Base-by-base conservation (phyloP, 2,888 invertebrate species). In the Heteropelma amictum region DNA sequence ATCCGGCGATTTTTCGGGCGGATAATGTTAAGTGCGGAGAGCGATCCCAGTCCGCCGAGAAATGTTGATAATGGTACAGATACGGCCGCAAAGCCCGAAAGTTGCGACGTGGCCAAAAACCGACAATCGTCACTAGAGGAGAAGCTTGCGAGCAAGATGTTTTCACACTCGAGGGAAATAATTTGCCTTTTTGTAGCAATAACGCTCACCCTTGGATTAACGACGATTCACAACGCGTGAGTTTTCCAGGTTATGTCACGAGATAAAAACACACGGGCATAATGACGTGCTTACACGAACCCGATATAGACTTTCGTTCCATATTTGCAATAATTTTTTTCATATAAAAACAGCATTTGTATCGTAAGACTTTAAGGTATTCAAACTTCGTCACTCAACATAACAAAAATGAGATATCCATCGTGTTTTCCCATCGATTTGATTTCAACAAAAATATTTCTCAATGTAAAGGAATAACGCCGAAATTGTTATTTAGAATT, bases 191-290 rank as follows among this genome's bases (percentile, higher is more conserved):
- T 93, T 82, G 88, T 93, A 77, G 91, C 93, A 64, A 88, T 94
- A 64, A 91, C 92, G 68, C 90, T 94, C 71, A 93, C 93, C 2
- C 35, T 79, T 35, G 92, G 93, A 8, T 93, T 94, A 83, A 94
- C 94, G 79, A 93, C 94, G 49, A 90, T 95, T 53, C 93, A 93
- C 80, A 94, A 93, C 85, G 91, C 93, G 95, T 95, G 91, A 92
- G 93, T 91, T 76, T 71, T 71, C 73, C 42, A 81, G 79, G 81
- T 83, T 79, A 80, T 80, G 73, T 58, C 17, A 1, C 51, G 17
- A 33, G 35, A 30, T 33, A 21, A 26, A 33, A 47, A 23, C 7
- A 42, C n/a, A n/a, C n/a, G 1, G 7, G n/a, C 14, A 14, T 12
- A 12, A 19, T 7, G 47, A 56, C 10, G 12, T 12, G 47, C 19